These are phyloP conservation scores for Timema podura DNA, from an alignment of 2,888 invertebrate genomes.

Conservation along the genomic window DNA sequence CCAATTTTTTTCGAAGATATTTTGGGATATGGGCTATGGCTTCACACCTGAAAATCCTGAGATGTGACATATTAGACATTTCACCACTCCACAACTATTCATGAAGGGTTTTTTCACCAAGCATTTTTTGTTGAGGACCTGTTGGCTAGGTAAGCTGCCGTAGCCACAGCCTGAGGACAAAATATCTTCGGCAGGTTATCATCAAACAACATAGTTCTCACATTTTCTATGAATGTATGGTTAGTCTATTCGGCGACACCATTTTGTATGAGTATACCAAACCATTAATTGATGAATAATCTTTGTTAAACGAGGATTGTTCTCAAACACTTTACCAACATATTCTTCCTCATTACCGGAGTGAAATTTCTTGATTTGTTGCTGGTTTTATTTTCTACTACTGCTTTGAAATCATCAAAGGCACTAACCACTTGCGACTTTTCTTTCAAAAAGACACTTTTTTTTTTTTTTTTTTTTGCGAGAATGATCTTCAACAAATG, in stretches of 20 bases:
- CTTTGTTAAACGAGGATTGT: not conserved
- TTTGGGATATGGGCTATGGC: not conserved
- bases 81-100: not conserved
- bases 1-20: not conserved
- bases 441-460: not conserved
- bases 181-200: not conserved
- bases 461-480: not conserved
- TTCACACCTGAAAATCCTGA: not conserved
- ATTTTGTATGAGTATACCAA: not conserved
- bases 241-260: not conserved
- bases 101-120: not conserved
- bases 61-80: not conserved
- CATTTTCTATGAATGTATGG: not conserved
- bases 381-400: not conserved
- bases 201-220: not conserved
- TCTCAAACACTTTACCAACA: not conserved
- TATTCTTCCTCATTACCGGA: not conserved
- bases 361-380: not conserved
- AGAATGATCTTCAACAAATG: too few species aligned
- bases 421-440: not conserved
- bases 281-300: not conserved
- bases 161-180: not conserved
- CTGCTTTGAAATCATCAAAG: not conserved
- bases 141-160: constrained; percentile 1
- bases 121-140: not conserved